Evolutionary conservation across 2,113 vertebrate genomes (phyloP).

Genomic region (Dicrurus megarhynchus): DNA sequence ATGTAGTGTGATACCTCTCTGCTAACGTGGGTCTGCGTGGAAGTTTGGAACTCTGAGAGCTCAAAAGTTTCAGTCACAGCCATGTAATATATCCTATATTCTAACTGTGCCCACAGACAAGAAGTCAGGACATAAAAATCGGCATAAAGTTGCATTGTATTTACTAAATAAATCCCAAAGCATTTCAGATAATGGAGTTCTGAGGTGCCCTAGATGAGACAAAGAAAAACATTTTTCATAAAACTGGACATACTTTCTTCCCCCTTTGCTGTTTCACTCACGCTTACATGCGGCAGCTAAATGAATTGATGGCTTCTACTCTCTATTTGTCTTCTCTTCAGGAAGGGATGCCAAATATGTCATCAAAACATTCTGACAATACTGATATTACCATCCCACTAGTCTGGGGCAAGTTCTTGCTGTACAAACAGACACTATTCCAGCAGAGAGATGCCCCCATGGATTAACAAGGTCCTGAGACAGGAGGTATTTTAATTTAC

Average conservation of each 20-base stretch:
- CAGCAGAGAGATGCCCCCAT: rapidly evolving
- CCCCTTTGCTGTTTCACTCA: background rate
- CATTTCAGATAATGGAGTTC: background rate
- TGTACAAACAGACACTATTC: background rate
- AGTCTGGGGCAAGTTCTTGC: background rate
- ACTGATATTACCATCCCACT: background rate
- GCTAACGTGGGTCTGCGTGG: background rate
- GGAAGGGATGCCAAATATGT: background rate
- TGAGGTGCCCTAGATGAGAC: background rate
- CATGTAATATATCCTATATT: background rate
- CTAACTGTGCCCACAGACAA: background rate
- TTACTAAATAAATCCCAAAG: background rate
- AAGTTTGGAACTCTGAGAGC: background rate
- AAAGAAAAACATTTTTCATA: background rate
- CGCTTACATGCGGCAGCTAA: background rate
- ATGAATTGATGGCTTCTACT: background rate
- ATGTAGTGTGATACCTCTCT: background rate
- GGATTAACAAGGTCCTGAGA: background rate
- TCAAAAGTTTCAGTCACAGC: background rate
- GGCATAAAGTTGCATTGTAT: background rate
- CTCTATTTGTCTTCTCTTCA: background rate
- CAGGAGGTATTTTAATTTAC: background rate
- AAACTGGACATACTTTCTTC: background rate
- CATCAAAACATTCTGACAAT: background rate
- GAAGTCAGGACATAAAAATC: background rate